Conservation (phyloP, 2,113 vertebrate genomes). For the Plecturocebus donacophilus region DNA sequence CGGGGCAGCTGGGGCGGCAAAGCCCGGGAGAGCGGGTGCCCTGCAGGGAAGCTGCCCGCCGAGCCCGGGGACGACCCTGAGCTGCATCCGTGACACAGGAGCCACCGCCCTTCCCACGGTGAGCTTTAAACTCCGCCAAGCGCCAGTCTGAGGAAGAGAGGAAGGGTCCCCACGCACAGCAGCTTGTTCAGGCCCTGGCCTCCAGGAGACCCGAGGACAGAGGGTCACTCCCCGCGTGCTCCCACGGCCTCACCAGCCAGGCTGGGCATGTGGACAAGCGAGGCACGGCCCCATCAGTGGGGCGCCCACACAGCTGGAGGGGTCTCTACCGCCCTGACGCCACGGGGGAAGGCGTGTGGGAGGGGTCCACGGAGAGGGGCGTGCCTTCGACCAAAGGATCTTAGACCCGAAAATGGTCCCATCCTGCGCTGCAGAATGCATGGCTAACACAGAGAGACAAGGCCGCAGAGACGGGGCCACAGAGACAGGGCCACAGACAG, state of each 20-base stretch:
- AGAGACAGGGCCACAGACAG: no score
- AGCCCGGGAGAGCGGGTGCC: accelerated
- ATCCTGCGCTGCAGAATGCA: accelerated
- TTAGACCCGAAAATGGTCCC: accelerated
- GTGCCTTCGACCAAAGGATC: not conserved
- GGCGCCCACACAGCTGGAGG: not conserved
- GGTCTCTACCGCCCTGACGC: not conserved
- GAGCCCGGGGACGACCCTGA: no score
- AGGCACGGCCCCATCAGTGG: accelerated
- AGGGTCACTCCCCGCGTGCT: accelerated
- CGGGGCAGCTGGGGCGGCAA: accelerated
- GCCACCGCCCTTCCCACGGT: accelerated
- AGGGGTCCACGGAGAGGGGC: accelerated
- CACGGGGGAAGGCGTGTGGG: no score
- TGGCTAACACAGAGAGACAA: accelerated
- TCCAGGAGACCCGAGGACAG: no score
- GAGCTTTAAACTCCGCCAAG: not conserved
- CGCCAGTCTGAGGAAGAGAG: not conserved
- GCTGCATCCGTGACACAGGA: not conserved
- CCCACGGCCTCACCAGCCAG: not conserved
- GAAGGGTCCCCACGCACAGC: not conserved
- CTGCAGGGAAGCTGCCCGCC: accelerated
- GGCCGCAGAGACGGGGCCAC: no score
- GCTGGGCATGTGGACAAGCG: not conserved
- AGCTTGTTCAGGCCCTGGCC: not conserved